Percentiles rank a stretch among this genome's conserved stretches.
phyloP scores from a whole-genome alignment of 2,113 vertebrate genomes.

The Rhea americana region DNA sequence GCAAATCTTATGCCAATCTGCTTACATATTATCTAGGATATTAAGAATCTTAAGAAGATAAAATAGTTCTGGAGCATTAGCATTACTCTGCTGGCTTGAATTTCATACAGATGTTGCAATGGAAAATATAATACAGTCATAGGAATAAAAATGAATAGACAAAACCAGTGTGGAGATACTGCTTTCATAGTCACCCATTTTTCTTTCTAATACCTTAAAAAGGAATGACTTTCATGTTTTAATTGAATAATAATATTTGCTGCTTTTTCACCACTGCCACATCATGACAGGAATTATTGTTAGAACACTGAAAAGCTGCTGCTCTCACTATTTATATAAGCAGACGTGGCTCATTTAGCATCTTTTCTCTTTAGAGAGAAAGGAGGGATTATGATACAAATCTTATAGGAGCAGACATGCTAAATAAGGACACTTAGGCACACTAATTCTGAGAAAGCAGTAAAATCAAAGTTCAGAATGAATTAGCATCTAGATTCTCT shows the following conservation, averaged over 20 bases:
- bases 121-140: background rate
- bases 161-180: background rate
- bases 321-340: background rate
- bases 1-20: background rate
- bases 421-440: background rate
- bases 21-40: background rate
- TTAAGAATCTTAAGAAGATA: background rate
- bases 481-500: background rate
- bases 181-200: background rate
- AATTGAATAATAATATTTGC: background rate
- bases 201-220: background rate
- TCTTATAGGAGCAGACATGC: background rate
- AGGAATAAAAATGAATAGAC: background rate
- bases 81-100: constrained; percentile 16
- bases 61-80: background rate
- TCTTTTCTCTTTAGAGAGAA: background rate
- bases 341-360: background rate
- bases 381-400: accelerated
- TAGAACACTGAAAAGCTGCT: background rate
- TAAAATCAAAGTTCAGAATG: background rate
- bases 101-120: background rate
- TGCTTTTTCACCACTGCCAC: background rate
- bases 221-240: background rate
- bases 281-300: background rate
- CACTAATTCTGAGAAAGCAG: background rate